phyloP scores from a whole-genome alignment of 2,797 vertebrate genomes.

The Galaxias olidus region DNA sequence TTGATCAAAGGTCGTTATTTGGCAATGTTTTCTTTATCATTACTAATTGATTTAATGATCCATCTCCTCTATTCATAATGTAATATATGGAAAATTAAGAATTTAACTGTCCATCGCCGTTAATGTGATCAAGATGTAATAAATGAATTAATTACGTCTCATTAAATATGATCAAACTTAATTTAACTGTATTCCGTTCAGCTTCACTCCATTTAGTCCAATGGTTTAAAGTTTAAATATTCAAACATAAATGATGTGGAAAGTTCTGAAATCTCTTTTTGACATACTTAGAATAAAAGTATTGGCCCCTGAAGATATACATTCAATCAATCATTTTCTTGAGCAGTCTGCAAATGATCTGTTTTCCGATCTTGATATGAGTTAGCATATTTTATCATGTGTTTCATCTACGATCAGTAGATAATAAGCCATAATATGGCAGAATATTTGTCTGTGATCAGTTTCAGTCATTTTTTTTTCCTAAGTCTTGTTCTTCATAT shows the following conservation, averaged over 20 bases:
- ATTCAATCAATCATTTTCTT: too few species aligned
- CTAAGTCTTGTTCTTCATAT: too few species aligned
- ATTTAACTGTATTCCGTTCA: slow-evolving; percentile 62
- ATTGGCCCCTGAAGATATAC: too few species aligned
- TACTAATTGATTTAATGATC: slow-evolving; percentile 78
- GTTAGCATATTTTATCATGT: too few species aligned
- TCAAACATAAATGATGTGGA: slow-evolving; percentile 42
- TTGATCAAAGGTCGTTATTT: slow-evolving; percentile 67
- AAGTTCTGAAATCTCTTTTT: slow-evolving; percentile 54
- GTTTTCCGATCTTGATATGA: too few species aligned
- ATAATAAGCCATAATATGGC: not conserved
- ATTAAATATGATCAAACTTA: slow-evolving; percentile 75
- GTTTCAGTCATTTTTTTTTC: not conserved
- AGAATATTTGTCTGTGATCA: not conserved
- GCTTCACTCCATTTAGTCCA: slow-evolving; percentile 52
- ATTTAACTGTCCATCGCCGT: slow-evolving; percentile 74
- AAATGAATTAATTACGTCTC: slow-evolving; percentile 71
- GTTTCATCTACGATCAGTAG: too few species aligned
- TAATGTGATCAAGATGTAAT: slow-evolving; percentile 75
- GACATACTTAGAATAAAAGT: slow-evolving; percentile 25
- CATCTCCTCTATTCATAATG: slow-evolving; percentile 71
- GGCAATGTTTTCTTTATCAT: slow-evolving; percentile 72
- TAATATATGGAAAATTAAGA: slow-evolving; percentile 71
- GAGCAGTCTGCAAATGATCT: too few species aligned
- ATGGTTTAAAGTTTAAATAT: slow-evolving; percentile 34